Evolutionary conservation across 2,888 invertebrate species (phyloP), one percentile per base, ranked within the genome.

Genomic region (Tinea trinotella): DNA sequence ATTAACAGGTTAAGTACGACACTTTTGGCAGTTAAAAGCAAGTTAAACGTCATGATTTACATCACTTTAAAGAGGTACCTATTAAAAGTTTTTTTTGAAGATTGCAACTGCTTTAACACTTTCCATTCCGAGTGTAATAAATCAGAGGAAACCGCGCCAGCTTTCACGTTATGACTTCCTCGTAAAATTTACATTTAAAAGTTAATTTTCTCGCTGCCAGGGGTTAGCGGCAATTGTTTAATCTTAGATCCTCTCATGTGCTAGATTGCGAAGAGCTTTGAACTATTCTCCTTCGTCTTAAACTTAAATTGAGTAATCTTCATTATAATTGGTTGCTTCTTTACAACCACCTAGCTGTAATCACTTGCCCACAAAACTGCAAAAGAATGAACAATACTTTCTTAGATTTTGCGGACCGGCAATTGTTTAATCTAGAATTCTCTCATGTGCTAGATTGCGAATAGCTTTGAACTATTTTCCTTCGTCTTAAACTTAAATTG

Each of bases 171-270:
- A 84, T 82, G 82, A 83, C 76, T 84, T 78, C 78, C 79, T 79
- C 81, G 80, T 82, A 82, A 84, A 83, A 83, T 84, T 82, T 83
- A 83, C 82, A 82, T 83, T 82, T 81, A 79, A 84, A 83, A 82
- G 79, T 83, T 78, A 83, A 84, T 84, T 81, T 82, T 80, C 82
- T 74, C 76, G 68, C 69, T 74, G 65, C 70, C 67, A 69, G 68
- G 71, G 74, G 52, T 52, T 48, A 48, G 15, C n/a, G 40, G 15
- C 40, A 40, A 40, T 40, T 12, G 40, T n/a, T 40, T 40, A 12
- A 40, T 40, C 40, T 40, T 30, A n/a, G 7, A 7, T 30, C 6
- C 40, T 40, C 40, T 13, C 13, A 40, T 40, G 40, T 13, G 40
- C 40, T 40, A 40, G 40, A n/a, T 40, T 40, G 40, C 40, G 13